phyloP scores from a whole-genome alignment of 2,797 vertebrate genomes.

The Pangasius krempfi region DNA sequence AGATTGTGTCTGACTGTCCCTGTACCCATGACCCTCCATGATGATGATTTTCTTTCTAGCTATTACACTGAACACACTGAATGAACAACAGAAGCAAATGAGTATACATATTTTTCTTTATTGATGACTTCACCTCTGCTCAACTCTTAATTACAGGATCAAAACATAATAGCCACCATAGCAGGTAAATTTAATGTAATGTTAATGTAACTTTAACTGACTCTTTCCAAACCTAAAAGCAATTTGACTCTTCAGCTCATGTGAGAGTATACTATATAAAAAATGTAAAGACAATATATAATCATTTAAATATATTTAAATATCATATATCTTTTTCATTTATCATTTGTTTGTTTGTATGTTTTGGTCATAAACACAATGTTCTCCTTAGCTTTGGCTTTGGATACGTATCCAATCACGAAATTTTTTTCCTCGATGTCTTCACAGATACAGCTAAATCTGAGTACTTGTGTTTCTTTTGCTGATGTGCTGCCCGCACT shows the following conservation, averaged over 20 bases:
- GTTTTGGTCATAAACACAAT: neutral
- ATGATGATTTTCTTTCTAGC: neutral
- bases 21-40: neutral
- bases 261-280: neutral
- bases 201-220: neutral
- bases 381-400: neutral
- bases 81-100: neutral
- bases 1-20: neutral
- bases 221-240: neutral
- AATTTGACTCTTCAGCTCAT: neutral
- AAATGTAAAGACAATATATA: neutral
- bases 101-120: neutral
- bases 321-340: neutral
- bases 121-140: neutral
- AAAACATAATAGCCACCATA: neutral
- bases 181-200: neutral
- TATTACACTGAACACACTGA: neutral
- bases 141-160: neutral
- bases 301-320: neutral
- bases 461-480: neutral
- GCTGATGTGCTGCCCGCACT: neutral
- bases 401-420: neutral
- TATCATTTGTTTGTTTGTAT: neutral
- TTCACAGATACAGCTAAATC: conserved; percentile 1
- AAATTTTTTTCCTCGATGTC: neutral